These are phyloP conservation scores for Desoria tigrina DNA, from an alignment of 2,888 invertebrate species.

Conservation along the genomic window DNA sequence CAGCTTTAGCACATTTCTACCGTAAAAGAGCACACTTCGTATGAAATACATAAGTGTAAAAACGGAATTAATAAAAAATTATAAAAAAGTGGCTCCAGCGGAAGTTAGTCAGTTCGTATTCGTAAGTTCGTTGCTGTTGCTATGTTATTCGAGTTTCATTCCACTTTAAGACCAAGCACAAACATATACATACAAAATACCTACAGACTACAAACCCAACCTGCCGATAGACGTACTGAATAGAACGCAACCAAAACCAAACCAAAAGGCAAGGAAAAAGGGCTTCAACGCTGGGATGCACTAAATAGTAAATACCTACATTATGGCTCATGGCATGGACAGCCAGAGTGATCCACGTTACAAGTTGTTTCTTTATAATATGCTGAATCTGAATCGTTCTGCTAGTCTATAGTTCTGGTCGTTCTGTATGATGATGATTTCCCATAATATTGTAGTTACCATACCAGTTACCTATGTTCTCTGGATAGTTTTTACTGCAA, in stretches of 20 bases:
- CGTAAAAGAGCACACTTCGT: constrained; percentile 7
- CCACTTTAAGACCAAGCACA: not conserved
- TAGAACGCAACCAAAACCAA: too few relatives aligned
- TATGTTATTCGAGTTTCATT: constrained; percentile 10
- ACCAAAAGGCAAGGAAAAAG: too few relatives aligned
- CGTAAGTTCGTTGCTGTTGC: constrained; percentile 16
- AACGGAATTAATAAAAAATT: constrained; percentile 21
- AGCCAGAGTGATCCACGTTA: not conserved
- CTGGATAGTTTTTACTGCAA: constrained; percentile 7
- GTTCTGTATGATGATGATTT: constrained; percentile 2
- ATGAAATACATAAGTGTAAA: not conserved
- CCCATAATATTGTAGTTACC: constrained; percentile 2
- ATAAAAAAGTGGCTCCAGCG: constrained; percentile 46
- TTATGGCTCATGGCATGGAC: too few relatives aligned
- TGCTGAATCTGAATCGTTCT: constrained; percentile 5
- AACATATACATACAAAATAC: too few relatives aligned
- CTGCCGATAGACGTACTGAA: too few relatives aligned
- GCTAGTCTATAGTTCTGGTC: too few relatives aligned
- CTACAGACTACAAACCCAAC: too few relatives aligned
- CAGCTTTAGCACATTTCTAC: too few relatives aligned
- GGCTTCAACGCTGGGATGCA: too few relatives aligned
- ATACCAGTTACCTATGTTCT: constrained; percentile 2
- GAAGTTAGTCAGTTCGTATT: constrained; percentile 30
- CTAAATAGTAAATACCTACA: too few relatives aligned
- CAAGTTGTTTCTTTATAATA: constrained; percentile 12